These are phyloP conservation scores for Anthoscopus minutus DNA, from an alignment of 2,113 vertebrate species.

Conservation along the genomic window DNA sequence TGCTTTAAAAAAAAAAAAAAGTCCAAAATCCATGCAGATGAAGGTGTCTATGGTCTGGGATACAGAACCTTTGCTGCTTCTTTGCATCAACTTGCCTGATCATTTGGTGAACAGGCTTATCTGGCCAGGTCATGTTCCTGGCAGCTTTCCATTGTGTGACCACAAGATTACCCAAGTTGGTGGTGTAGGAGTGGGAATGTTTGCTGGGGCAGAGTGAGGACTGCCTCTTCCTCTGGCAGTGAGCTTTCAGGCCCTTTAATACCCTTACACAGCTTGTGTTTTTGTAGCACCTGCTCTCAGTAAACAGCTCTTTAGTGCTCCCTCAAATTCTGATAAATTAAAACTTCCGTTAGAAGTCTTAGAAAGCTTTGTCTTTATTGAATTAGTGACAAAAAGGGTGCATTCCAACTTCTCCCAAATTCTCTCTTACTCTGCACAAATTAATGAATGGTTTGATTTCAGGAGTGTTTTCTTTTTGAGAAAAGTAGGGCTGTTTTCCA, in stretches of 20 bases:
- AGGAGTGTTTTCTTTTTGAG: neutral
- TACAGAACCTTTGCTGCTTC: neutral
- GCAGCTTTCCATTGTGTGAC: neutral
- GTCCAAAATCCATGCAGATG: neutral
- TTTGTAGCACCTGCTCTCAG: neutral
- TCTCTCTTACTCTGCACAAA: neutral
- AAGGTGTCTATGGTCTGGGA: neutral
- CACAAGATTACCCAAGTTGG: neutral
- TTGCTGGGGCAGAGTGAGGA: neutral
- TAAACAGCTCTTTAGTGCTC: neutral
- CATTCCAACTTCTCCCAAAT: fast-evolving
- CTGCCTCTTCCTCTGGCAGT: neutral
- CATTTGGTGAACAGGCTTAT: neutral
- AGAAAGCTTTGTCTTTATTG: neutral
- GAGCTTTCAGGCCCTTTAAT: neutral
- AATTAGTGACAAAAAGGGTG: neutral
- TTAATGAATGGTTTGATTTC: neutral
- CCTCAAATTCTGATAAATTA: neutral
- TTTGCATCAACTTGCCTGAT: neutral
- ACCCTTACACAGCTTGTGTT: neutral
- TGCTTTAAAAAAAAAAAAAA: neutral
- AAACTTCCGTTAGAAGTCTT: neutral
- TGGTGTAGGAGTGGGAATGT: neutral
- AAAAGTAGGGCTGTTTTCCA: neutral
- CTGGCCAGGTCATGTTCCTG: neutral